Base-by-base conservation (phyloP, 2,797 vertebrate species). In the Siniperca obscura region DNA sequence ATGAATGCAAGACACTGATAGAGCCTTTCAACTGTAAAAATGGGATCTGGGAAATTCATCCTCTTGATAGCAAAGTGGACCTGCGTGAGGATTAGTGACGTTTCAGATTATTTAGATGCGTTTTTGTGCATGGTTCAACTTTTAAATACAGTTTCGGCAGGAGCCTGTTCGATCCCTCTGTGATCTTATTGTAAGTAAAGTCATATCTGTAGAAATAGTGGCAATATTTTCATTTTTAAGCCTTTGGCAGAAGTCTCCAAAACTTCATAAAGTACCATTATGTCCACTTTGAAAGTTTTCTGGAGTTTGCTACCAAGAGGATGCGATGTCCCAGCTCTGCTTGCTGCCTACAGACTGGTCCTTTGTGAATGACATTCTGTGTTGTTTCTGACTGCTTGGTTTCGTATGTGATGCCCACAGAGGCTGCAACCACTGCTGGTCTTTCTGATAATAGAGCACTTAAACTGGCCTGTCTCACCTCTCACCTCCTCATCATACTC, bases 1-100 rank as follows among this genome's bases (percentile, higher is more conserved):
- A 90, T 91, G 92, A 95, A 94, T 95, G 94, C 93, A 94, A 95
- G 93, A 91, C 94, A 95, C 93, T 94, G 93, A 93, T 80, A 40
- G 93, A 93, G 95, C 94, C 93, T 96, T 95, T 91, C 59, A 91
- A 90, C 86, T 91, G 84, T 90, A 76, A 82, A 89, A 86, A 84
- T 61, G 82, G 86, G 81, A 90, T 86, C 85, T 90, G 86, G 88
- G 79, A 83, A 89, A 72, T 81, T 50, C 76, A 71, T 76, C 85
- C 89, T 93, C 90, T 87, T 81, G 70, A 70, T 70, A 86, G 86
- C 82, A 90, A 90, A 85, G 17, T 46, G 57, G 68, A 78, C 10
- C 7, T 52, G 8, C 48, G 10, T 60, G 21, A 68, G 4, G 6
- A 56, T 27, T 7, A 36, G 38, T 62, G 27, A 55, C 0, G 5